A percentile compares a stretch with the other conserved stretches of the same genome.
phyloP scores from a whole-genome alignment of 2,113 vertebrate species.

The Terrapene triunguis region DNA sequence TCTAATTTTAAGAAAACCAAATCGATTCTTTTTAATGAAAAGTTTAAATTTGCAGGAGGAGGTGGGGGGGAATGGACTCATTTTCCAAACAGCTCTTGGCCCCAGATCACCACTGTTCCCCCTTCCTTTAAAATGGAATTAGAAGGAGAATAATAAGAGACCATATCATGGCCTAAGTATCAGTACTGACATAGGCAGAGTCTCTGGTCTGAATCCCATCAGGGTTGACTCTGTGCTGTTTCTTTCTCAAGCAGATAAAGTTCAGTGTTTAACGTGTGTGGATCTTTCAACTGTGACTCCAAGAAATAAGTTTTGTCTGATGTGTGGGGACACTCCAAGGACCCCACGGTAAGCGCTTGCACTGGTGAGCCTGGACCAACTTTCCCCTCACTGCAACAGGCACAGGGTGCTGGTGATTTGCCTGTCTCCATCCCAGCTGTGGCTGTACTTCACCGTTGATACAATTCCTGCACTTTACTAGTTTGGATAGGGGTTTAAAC shows the following conservation, averaged over 20 bases:
- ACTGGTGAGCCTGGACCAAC: not conserved
- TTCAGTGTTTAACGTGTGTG: not conserved
- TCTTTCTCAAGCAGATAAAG: not conserved
- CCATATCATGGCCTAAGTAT: not conserved
- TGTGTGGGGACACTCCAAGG: fast-evolving
- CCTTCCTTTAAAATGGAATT: not conserved
- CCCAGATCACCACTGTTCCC: slow-evolving; percentile 45
- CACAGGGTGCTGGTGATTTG: not conserved
- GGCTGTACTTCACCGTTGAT: not conserved
- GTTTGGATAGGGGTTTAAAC: not conserved
- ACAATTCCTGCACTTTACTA: not conserved
- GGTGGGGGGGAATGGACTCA: not conserved
- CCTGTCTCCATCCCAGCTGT: not conserved
- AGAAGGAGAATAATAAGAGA: not conserved
- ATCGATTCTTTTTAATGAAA: not conserved
- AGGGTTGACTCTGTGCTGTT: not conserved
- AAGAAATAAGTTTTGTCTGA: not conserved
- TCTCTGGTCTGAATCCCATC: not conserved
- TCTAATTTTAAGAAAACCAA: not conserved
- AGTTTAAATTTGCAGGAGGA: not conserved
- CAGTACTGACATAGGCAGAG: not conserved
- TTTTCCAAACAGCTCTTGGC: not conserved
- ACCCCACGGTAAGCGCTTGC: not conserved
- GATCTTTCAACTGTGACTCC: not conserved
- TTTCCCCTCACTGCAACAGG: not conserved